phyloP scores from a whole-genome alignment of 1,140 invertebrate species.

The Drosophila pruinosa region DNA sequence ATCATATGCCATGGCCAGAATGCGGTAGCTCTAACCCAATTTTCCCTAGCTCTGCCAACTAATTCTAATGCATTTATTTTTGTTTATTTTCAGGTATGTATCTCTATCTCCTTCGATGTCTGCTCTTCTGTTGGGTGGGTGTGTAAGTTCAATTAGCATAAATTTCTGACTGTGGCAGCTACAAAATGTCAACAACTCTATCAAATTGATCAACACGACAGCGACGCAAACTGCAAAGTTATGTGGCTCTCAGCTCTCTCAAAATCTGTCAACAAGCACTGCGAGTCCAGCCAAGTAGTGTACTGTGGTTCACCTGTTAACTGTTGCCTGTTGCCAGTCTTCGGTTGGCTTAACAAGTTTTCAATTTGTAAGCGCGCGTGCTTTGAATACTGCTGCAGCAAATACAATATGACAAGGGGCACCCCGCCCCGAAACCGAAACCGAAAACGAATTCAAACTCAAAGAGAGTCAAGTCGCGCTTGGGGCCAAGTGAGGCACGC shows the following conservation, averaged over 20 bases:
- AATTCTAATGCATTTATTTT: slow-evolving; percentile 63
- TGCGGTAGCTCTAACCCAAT: slow-evolving; percentile 65
- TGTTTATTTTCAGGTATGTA: slow-evolving; percentile 72
- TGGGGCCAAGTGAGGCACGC: slow-evolving; percentile 56
- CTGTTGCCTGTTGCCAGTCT: slow-evolving; percentile 31
- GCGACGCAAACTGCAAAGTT: slow-evolving; percentile 28
- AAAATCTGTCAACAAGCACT: slow-evolving; percentile 61
- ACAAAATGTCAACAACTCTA: slow-evolving; percentile 75
- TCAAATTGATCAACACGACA: slow-evolving; percentile 52
- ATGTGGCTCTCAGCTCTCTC: slow-evolving; percentile 34
- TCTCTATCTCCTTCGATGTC: too few relatives aligned
- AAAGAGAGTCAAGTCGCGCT: slow-evolving; percentile 21
- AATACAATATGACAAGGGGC: neutral
- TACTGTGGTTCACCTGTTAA: slow-evolving; percentile 53
- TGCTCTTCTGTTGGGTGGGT: slow-evolving; percentile 22
- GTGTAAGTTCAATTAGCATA: slow-evolving; percentile 65
- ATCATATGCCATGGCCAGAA: slow-evolving; percentile 36
- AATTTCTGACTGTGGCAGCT: slow-evolving; percentile 51
- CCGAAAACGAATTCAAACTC: slow-evolving; percentile 22
- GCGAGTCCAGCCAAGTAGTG: neutral
- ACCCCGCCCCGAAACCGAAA: slow-evolving; percentile 18
- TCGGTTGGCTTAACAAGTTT: slow-evolving; percentile 72
- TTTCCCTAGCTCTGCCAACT: slow-evolving; percentile 30
- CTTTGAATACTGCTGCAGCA: slow-evolving; percentile 62
- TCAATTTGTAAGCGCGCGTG: slow-evolving; percentile 80